Conservation (phyloP, 1,140 invertebrate genomes). For the Agraylea sexmaculata region DNA sequence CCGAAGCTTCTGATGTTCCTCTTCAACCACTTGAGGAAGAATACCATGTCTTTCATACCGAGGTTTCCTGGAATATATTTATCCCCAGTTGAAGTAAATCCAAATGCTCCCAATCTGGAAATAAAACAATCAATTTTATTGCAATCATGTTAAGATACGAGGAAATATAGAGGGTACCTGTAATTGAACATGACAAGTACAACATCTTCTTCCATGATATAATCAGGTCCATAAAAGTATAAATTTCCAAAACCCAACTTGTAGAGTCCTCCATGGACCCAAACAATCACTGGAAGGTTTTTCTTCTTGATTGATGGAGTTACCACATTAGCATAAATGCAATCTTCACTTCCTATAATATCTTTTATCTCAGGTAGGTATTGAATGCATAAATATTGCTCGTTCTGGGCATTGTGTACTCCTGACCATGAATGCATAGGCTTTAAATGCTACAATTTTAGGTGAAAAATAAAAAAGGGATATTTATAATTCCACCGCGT, state of each 20-base stretch:
- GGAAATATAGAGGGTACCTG: too few species aligned
- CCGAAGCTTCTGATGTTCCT: conserved; percentile 41
- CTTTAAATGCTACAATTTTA: conserved; percentile 30
- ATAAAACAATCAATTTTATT: too few species aligned
- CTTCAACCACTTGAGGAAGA: conserved; percentile 44
- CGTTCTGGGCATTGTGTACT: conserved; percentile 28
- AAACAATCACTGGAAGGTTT: conserved; percentile 48
- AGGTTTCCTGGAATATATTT: conserved; percentile 45
- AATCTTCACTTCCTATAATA: conserved; percentile 25
- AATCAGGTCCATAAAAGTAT: conserved; percentile 46
- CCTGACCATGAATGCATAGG: conserved; percentile 36
- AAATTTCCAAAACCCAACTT: conserved; percentile 40
- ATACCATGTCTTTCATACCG: conserved; percentile 46
- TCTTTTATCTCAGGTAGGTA: background rate
- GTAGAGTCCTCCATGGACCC: conserved; percentile 54
- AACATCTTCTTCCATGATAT: conserved; percentile 48
- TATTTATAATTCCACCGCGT: too few species aligned
- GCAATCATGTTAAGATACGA: too few species aligned
- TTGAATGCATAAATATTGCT: conserved; percentile 23
- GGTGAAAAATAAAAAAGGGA: too few species aligned
- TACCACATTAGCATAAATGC: conserved; percentile 30
- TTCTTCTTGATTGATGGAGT: conserved; percentile 23
- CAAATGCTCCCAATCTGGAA: conserved; percentile 51
- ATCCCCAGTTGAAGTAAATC: conserved; percentile 49
- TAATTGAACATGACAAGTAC: conserved; percentile 58